These are phyloP conservation scores for Nudaria mundana DNA, from an alignment of 2,888 invertebrate genomes.

Conservation along the genomic window DNA sequence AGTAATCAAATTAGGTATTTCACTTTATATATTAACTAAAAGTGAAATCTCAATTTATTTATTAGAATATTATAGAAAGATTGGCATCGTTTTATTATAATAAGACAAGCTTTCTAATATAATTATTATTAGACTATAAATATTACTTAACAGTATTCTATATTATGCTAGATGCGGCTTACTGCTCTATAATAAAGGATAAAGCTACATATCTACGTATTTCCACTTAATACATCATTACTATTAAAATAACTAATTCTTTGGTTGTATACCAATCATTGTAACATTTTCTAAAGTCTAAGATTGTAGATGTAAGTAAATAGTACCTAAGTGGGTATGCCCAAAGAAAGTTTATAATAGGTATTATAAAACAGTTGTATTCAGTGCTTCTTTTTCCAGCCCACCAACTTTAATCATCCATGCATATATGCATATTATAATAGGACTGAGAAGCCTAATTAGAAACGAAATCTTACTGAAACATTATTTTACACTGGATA, in stretches of 20 bases:
- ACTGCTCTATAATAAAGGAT: slow-evolving; percentile 19
- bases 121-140: slow-evolving; percentile 1
- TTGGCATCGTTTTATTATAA: background rate
- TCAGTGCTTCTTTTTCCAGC: too few relatives aligned
- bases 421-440: too few relatives aligned
- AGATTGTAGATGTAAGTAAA: too few relatives aligned
- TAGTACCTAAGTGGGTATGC: background rate
- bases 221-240: slow-evolving; percentile 11
- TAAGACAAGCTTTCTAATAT: slow-evolving; percentile 3
- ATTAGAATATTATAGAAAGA: slow-evolving; percentile 14
- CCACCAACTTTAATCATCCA: too few relatives aligned
- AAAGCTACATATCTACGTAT: slow-evolving; percentile 22
- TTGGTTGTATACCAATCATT: slow-evolving; percentile 29
- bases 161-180: slow-evolving; percentile 24
- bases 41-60: too few relatives aligned
- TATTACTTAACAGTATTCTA: slow-evolving; percentile 16
- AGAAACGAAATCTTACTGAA: too few relatives aligned
- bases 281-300: slow-evolving; percentile 11
- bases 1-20: too few relatives aligned
- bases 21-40: too few relatives aligned
- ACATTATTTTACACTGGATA: too few relatives aligned
- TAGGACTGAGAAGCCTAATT: too few relatives aligned
- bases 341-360: background rate
- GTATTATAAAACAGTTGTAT: too few relatives aligned
- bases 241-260: slow-evolving; percentile 23